phyloP scores from a whole-genome alignment of 2,113 vertebrate species.

The Archocentrus centrarchus region DNA sequence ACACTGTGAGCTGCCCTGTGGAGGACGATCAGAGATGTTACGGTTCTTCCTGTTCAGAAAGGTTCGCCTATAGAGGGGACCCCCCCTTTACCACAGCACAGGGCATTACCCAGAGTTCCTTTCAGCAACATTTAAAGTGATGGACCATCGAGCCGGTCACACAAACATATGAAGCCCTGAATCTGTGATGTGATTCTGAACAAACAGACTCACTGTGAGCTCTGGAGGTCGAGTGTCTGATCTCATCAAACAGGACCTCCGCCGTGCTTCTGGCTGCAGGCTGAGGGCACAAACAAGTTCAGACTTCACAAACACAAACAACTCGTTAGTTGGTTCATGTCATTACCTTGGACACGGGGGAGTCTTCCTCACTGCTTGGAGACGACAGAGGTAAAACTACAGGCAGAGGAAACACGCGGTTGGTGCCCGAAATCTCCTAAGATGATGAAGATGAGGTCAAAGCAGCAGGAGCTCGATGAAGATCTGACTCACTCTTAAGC shows the following conservation, averaged over 20 bases:
- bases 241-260: conserved; percentile 59
- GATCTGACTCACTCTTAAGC: conserved; percentile 53
- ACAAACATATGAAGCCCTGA: neutral
- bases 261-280: neutral
- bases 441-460: neutral
- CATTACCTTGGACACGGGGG: conserved; percentile 43
- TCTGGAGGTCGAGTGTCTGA: neutral
- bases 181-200: neutral
- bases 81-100: neutral
- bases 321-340: neutral
- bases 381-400: conserved; percentile 80
- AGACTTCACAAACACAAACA: neutral
- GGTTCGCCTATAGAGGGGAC: neutral
- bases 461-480: neutral
- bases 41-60: neutral
- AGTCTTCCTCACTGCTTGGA: conserved; percentile 73
- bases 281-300: conserved; percentile 7
- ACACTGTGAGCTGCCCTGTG: neutral
- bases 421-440: neutral
- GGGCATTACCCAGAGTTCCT: neutral
- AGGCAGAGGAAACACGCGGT: neutral
- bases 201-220: neutral
- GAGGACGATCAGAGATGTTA: neutral
- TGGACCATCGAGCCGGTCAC: neutral
- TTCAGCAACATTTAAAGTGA: neutral